Conservation (phyloP, 92 coral and sea anemone species). For the Meandrina meandrites region DNA sequence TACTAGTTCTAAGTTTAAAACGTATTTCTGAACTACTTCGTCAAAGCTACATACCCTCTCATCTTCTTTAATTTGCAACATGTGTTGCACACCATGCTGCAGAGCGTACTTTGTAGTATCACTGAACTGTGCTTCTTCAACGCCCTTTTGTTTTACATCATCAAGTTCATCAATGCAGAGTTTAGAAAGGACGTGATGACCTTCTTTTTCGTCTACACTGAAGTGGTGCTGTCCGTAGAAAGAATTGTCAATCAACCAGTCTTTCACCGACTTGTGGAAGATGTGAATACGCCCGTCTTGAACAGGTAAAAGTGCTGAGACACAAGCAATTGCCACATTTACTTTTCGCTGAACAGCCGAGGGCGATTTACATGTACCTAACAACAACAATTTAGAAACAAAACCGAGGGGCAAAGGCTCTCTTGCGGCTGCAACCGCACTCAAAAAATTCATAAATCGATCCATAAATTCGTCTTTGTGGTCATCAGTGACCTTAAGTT, state of each 20-base stretch:
- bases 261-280: conserved; percentile 66
- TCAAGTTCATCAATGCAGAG: conserved; percentile 35
- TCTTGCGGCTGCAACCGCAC: conserved; percentile 26
- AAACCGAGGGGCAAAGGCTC: conserved; percentile 24
- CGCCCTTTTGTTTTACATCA: conserved; percentile 7
- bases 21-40: neutral
- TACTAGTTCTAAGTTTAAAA: conserved; percentile 5
- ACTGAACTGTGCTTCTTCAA: neutral
- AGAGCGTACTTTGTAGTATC: conserved; percentile 12
- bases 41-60: conserved; percentile 4
- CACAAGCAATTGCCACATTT: neutral
- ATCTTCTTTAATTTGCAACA: conserved; percentile 1
- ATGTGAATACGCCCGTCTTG: conserved; percentile 36
- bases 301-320: conserved; percentile 55
- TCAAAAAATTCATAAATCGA: conserved; percentile 8
- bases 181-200: conserved; percentile 45
- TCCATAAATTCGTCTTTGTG: conserved; percentile 2
- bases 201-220: conserved; percentile 40
- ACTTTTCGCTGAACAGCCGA: neutral
- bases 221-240: conserved; percentile 24
- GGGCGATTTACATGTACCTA: neutral
- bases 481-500: neutral
- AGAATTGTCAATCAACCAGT: conserved; percentile 39
- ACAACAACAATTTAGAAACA: neutral
- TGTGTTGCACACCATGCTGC: conserved; percentile 27